A percentile compares a stretch with the other conserved stretches of the same genome.
Evolutionary conservation across 2,797 vertebrate genomes (phyloP).

Genomic region (Denticeps clupeoides): DNA sequence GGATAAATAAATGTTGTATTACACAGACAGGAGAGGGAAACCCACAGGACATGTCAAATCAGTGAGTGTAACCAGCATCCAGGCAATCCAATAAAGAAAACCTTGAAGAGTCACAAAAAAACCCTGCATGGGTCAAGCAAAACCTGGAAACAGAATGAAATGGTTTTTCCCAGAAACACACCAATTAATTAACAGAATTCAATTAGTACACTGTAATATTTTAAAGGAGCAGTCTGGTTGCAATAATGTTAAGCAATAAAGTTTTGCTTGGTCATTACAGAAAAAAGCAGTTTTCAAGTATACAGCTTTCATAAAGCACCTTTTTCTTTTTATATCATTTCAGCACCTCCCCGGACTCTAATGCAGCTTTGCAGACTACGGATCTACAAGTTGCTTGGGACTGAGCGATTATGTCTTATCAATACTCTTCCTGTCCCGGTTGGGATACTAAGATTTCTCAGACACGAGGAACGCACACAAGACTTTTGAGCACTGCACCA

Average conservation of each 20-base stretch:
- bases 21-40: no score
- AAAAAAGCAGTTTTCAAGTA: neutral
- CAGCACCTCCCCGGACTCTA: conserved; percentile 73
- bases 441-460: conserved; percentile 61
- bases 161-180: no score
- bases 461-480: conserved; percentile 18
- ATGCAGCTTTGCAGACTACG: conserved; percentile 65
- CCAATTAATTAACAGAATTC: no score
- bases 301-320: neutral
- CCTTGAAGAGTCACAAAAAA: no score
- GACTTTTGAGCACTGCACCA: conserved; percentile 2
- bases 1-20: no score
- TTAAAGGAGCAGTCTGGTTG: neutral
- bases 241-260: neutral
- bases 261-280: no score
- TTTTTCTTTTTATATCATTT: conserved; percentile 18
- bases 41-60: no score
- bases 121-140: no score
- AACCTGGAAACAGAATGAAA: no score
- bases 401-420: conserved; percentile 56
- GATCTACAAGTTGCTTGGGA: conserved; percentile 59
- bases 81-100: no score
- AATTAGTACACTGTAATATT: no score
- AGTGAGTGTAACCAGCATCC: no score
- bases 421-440: conserved; percentile 58